Percentiles rank a stretch among this genome's conserved stretches.
phyloP scores from a whole-genome alignment of 1,140 invertebrate genomes.

The Lineus longissimus region DNA sequence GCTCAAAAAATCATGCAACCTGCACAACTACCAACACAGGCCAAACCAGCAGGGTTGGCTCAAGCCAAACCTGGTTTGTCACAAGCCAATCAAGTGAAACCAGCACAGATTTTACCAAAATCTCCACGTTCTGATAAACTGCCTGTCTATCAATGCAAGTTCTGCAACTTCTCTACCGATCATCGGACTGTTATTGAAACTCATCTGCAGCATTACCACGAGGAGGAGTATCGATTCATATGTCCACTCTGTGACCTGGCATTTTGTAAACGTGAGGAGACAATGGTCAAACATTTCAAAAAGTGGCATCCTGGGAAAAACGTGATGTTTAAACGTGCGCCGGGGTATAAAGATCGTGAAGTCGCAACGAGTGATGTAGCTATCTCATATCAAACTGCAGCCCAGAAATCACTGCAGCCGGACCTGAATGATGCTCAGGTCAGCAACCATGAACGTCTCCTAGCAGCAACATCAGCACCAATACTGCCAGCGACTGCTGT shows the following conservation, averaged over 20 bases:
- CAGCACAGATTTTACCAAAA: too few species aligned
- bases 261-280: not conserved
- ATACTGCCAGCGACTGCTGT: too few species aligned
- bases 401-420: not conserved
- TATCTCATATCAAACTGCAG: not conserved
- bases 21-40: too few species aligned
- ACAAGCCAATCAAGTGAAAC: too few species aligned
- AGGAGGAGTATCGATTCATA: not conserved
- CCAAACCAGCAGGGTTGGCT: too few species aligned
- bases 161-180: not conserved
- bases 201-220: not conserved
- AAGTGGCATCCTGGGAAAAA: constrained; percentile 1
- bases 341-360: not conserved
- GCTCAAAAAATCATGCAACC: not conserved
- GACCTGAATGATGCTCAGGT: not conserved
- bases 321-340: not conserved
- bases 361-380: not conserved
- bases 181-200: not conserved
- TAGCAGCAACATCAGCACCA: too few species aligned
- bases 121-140: too few species aligned
- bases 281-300: constrained; percentile 2
- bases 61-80: too few species aligned
- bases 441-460: too few species aligned
- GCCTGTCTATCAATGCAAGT: not conserved
- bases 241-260: constrained; percentile 2